These are phyloP conservation scores for Raja brachyura DNA, from an alignment of 2,113 vertebrate species.

Conservation along the genomic window DNA sequence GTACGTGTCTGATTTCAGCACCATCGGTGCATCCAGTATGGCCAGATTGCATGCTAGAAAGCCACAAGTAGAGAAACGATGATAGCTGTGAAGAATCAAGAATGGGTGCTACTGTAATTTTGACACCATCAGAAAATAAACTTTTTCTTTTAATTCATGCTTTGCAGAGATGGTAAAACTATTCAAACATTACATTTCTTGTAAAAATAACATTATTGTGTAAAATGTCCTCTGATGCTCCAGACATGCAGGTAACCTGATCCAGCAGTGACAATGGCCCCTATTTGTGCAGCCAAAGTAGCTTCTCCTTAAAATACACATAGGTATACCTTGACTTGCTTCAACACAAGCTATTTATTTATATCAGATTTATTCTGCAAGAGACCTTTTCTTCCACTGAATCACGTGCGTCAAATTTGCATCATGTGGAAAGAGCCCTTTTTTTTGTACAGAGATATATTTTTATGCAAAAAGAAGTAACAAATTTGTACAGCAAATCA, in stretches of 20 bases:
- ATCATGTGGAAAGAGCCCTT: conserved; percentile 48
- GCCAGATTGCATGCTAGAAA: not conserved
- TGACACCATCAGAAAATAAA: no score
- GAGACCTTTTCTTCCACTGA: conserved; percentile 39
- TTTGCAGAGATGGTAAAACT: not conserved
- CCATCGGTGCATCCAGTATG: not conserved
- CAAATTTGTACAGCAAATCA: conserved; percentile 94
- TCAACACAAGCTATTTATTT: conserved; percentile 41
- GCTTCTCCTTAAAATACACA: conserved; percentile 12
- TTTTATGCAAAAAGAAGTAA: conserved; percentile 74
- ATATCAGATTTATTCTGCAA: conserved; percentile 35
- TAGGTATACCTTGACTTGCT: conserved; percentile 14
- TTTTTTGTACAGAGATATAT: conserved; percentile 99
- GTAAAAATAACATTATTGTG: not conserved
- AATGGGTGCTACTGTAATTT: not conserved
- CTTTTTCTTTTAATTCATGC: not conserved
- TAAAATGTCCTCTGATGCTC: not conserved
- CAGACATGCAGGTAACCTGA: not conserved
- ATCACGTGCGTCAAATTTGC: conserved; percentile 38
- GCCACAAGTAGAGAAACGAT: not conserved
- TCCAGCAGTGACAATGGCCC: not conserved
- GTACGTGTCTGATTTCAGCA: not conserved
- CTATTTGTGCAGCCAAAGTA: conserved; percentile 19
- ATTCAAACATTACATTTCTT: not conserved
- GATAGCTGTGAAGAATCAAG: not conserved